Conservation (phyloP, 92 coral and sea anemone genomes). For the Porites divaricata region DNA sequence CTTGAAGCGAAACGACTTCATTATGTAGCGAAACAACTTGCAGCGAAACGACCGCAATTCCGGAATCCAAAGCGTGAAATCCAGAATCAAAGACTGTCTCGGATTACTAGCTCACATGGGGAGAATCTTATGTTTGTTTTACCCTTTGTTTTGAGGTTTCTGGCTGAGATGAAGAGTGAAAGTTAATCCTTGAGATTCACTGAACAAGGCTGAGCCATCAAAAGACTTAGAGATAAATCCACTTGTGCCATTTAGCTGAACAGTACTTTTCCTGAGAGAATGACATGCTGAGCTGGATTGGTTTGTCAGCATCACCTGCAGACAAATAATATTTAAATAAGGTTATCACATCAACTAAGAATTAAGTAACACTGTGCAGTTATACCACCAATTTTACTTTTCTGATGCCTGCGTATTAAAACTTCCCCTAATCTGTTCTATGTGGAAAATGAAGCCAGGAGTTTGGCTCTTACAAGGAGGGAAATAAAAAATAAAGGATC, state of each 20-base stretch:
- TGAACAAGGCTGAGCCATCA: background rate
- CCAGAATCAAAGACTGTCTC: too few relatives aligned
- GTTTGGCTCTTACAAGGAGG: background rate
- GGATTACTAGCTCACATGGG: too few relatives aligned
- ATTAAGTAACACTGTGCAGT: background rate
- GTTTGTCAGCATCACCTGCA: slow-evolving; percentile 8
- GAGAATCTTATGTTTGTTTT: background rate
- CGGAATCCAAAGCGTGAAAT: too few relatives aligned
- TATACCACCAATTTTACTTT: background rate
- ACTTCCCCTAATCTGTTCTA: slow-evolving; percentile 20
- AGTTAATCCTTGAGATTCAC: slow-evolving; percentile 17
- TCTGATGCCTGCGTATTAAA: slow-evolving; percentile 1
- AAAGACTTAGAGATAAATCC: slow-evolving; percentile 20
- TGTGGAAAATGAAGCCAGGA: background rate
- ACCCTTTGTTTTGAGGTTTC: slow-evolving; percentile 17
- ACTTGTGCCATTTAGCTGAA: slow-evolving; percentile 31
- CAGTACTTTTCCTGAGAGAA: background rate
- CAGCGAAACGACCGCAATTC: too few relatives aligned
- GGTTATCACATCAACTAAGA: too few relatives aligned
- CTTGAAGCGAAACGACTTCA: too few relatives aligned
- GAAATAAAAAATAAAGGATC: background rate
- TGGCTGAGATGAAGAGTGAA: slow-evolving; percentile 23
- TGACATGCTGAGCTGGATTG: slow-evolving; percentile 11
- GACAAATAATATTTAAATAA: background rate
- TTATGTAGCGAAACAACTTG: too few relatives aligned